Evolutionary conservation across 2,113 vertebrate species (phyloP).

Genomic region (Dryoscopus gambensis): DNA sequence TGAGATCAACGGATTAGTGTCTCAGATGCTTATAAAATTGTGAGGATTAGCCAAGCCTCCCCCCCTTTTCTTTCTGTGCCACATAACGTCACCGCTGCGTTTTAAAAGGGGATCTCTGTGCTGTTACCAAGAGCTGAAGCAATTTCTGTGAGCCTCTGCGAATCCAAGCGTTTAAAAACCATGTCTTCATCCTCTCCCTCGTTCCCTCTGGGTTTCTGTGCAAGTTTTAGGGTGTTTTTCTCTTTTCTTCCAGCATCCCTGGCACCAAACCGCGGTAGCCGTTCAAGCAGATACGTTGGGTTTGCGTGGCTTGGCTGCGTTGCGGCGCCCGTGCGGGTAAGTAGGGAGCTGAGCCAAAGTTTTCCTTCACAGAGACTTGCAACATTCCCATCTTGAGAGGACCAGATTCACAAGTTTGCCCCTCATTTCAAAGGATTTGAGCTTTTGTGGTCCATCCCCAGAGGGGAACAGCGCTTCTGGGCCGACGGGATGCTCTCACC

Average conservation of each 20-base stretch:
- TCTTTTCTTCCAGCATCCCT: constrained; percentile 21
- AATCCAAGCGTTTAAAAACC: background rate
- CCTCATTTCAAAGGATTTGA: background rate
- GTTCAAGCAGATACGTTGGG: background rate
- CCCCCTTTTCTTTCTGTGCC: background rate
- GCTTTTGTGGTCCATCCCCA: background rate
- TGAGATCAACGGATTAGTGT: constrained; percentile 64
- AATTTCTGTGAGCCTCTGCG: background rate
- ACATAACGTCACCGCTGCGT: fast-evolving
- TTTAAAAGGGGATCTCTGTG: background rate
- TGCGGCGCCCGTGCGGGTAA: background rate
- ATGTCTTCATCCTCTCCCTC: background rate
- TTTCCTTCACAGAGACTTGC: background rate
- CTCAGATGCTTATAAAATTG: constrained; percentile 64
- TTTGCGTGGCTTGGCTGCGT: constrained; percentile 24
- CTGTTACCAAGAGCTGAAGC: background rate
- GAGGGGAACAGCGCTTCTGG: fast-evolving
- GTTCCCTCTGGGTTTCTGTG: background rate
- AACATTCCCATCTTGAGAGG: background rate
- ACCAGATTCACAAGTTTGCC: background rate
- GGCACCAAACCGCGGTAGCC: background rate
- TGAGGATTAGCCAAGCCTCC: constrained; percentile 14
- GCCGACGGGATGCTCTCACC: fast-evolving
- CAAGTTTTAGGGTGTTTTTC: constrained; percentile 16
- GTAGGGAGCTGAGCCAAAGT: background rate